These are phyloP conservation scores for Atrina japonica DNA, from an alignment of 2,888 invertebrate species.

Conservation along the genomic window DNA sequence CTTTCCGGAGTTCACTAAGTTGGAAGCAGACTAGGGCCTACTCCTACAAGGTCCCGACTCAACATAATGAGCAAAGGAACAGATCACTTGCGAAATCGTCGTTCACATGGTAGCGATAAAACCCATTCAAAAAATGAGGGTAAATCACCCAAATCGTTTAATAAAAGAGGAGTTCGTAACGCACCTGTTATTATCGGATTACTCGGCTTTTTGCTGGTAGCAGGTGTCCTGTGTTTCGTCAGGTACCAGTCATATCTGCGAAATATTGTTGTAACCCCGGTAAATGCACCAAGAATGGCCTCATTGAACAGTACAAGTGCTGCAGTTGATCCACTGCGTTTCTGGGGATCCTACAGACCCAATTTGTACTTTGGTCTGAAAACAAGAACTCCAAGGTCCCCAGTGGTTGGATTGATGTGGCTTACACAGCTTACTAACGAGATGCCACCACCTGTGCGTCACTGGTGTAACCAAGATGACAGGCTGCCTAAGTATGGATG, in stretches of 20 bases:
- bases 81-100: no score
- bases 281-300: conserved; percentile 66
- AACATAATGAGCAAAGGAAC: no score
- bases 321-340: conserved; percentile 64
- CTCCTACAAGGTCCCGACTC: no score
- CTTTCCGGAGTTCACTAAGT: no score
- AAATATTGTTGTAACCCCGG: conserved; percentile 66
- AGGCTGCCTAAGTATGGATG: conserved; percentile 87
- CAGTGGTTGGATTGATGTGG: conserved; percentile 98
- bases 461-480: conserved; percentile 86
- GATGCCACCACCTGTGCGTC: conserved; percentile 88
- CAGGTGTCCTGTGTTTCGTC: no score
- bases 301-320: conserved; percentile 62
- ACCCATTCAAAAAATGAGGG: no score
- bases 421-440: conserved; percentile 85
- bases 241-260: conserved; percentile 62
- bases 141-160: no score
- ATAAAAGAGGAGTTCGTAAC: no score
- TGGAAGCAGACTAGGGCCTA: no score
- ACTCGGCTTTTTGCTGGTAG: no score
- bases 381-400: conserved; percentile 92
- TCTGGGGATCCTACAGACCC: conserved; percentile 92
- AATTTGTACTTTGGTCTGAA: conserved; percentile 84
- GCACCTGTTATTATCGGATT: no score
- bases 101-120: no score